Base-by-base conservation (phyloP, 2,888 invertebrate genomes). In the Limulus polyphemus region DNA sequence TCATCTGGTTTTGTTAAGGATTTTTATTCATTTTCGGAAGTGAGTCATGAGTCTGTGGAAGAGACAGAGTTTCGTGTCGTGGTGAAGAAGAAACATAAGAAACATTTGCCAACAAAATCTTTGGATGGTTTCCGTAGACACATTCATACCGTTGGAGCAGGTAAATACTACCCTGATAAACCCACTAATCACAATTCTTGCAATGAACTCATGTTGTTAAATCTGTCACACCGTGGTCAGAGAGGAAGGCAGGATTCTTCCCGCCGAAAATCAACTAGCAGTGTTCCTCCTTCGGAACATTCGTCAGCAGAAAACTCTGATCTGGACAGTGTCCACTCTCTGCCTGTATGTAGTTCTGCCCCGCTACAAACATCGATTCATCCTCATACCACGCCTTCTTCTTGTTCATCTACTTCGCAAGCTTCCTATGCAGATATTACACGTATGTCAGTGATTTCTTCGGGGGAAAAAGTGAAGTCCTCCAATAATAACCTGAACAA, bases 371-470 rank as follows among this genome's bases (percentile, higher is more conserved):
- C 68, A 71, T 73, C 58, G 49, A 56, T 60, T 14, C 66, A 59
- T 55, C 65, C 70, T 69, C 70, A 68, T 55, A 71, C 70, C 61
- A 72, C 69, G 17, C 72, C 70, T 11, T 71, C 71, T 13, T 74
- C 74, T 11, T 71, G 71, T 62, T 73, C 73, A 14, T 73, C 73
- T 61, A 76, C 81, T 51, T 80, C 80, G 13, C 80, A 79, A 72
- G 83, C 82, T 56, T 88, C 88, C 13, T 90, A 90, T 78, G 90
- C 90, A 0, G 90, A 89, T 73, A 90, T 90, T 72, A 86, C 89
- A 59, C 82, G 67, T 49, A 70, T 70, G 70, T 58, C 69, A 32
- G 32, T 32, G 32, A 61, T 65, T 14, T 12, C 56, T 57, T 51
- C 64, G 13, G 48, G n/a, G 5, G 55, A 61, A 52, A 63, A 63